phyloP scores from a whole-genome alignment of 1,140 invertebrate species.

The Danaus plexippus region DNA sequence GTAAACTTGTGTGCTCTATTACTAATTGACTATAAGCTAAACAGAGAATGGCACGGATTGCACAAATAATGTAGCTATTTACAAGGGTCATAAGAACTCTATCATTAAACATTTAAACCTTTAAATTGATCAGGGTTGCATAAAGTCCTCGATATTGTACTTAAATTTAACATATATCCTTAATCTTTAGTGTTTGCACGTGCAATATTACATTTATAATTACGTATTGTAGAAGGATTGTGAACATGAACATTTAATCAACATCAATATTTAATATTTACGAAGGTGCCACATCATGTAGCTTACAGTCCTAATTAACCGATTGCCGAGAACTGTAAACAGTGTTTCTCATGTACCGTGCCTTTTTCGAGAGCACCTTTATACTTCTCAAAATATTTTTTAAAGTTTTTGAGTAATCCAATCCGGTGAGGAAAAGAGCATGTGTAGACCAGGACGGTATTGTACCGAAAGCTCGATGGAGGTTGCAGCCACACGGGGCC shows the following conservation, averaged over 20 bases:
- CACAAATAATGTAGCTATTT: slow-evolving; percentile 63
- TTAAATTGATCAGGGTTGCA: slow-evolving; percentile 54
- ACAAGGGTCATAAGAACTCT: slow-evolving; percentile 57
- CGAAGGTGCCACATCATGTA: slow-evolving; percentile 29
- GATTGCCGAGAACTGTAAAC: too few relatives aligned
- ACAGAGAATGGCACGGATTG: slow-evolving; percentile 71
- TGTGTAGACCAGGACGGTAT: slow-evolving; percentile 35
- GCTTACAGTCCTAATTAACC: too few relatives aligned
- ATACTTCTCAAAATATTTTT: slow-evolving; percentile 6
- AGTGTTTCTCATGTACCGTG: too few relatives aligned
- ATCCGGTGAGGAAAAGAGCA: slow-evolving; percentile 25
- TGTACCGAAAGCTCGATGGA: slow-evolving; percentile 46
- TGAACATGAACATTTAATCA: slow-evolving; percentile 42
- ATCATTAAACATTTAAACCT: slow-evolving; percentile 40
- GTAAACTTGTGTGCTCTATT: slow-evolving; percentile 31
- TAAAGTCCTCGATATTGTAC: slow-evolving; percentile 41
- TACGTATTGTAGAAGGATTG: slow-evolving; percentile 59
- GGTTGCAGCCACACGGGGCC: slow-evolving; percentile 19
- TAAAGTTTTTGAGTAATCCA: not conserved
- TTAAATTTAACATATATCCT: slow-evolving; percentile 54
- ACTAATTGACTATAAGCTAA: slow-evolving; percentile 69
- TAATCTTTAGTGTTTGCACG: slow-evolving; percentile 52
- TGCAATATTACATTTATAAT: slow-evolving; percentile 51
- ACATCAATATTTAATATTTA: slow-evolving; percentile 24
- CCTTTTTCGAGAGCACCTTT: slow-evolving; percentile 36